phyloP scores from a whole-genome alignment of 2,113 vertebrate genomes.

The Procavia capensis region DNA sequence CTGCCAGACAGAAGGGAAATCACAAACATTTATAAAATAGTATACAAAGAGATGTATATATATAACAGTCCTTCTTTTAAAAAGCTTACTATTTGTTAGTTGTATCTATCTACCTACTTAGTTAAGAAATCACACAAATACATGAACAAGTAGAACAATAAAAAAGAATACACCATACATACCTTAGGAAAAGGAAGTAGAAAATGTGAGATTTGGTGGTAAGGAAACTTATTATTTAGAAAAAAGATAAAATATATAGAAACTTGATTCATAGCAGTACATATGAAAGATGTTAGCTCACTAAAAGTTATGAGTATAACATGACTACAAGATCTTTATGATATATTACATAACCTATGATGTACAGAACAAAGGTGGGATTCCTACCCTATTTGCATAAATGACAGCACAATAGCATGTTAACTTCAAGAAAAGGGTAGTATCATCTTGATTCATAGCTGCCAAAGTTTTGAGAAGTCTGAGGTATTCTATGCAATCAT shows the following conservation, averaged over 20 bases:
- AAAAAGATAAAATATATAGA: slow-evolving; percentile 8
- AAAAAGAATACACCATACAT: not conserved
- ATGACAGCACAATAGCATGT: not conserved
- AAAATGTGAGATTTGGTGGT: not conserved
- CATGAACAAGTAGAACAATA: slow-evolving; percentile 8
- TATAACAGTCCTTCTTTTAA: not conserved
- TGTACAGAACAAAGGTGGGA: not conserved
- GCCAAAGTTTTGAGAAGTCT: not conserved
- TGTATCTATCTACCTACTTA: not conserved
- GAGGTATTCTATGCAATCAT: not conserved
- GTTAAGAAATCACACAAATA: slow-evolving; percentile 44
- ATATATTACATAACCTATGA: not conserved
- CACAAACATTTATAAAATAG: not conserved
- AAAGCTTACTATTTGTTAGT: slow-evolving; percentile 14
- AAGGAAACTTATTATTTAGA: not conserved
- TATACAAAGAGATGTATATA: not conserved
- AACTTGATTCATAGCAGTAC: not conserved
- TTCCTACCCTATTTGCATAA: not conserved
- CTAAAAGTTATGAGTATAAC: not conserved
- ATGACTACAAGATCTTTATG: not conserved
- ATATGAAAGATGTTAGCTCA: not conserved
- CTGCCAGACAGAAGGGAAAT: slow-evolving; percentile 81
- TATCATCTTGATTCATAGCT: not conserved
- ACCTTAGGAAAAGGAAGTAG: not conserved
- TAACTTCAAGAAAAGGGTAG: not conserved